Conservation (phyloP, 1,140 invertebrate species). For the Laupala kohalensis region DNA sequence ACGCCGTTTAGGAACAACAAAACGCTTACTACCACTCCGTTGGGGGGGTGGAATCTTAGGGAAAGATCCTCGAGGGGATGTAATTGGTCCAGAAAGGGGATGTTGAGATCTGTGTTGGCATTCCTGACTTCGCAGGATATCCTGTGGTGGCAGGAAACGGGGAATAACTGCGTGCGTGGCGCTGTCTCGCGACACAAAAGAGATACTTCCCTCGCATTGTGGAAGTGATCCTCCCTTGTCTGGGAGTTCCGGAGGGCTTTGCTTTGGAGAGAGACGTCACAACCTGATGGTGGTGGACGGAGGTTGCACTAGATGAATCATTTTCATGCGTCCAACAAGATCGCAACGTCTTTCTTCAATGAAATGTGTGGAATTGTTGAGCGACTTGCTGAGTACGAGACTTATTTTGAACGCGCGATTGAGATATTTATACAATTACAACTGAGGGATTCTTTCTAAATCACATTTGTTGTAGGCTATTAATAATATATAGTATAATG, state of each 20-base stretch:
- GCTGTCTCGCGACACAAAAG: not conserved
- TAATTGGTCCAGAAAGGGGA: not conserved
- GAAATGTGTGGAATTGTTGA: too few relatives aligned
- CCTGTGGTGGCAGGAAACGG: not conserved
- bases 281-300: not conserved
- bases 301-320: too few relatives aligned
- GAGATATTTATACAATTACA: too few relatives aligned
- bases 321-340: too few relatives aligned
- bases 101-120: not conserved
- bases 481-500: too few relatives aligned
- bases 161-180: not conserved
- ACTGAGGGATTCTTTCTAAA: too few relatives aligned
- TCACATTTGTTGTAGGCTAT: too few relatives aligned
- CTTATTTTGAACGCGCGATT: too few relatives aligned
- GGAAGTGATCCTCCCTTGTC: not conserved
- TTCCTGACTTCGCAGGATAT: not conserved
- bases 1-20: not conserved
- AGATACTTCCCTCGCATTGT: not conserved
- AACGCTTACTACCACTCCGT: too few relatives aligned
- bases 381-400: too few relatives aligned
- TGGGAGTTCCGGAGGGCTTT: not conserved
- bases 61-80: not conserved
- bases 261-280: not conserved
- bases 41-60: not conserved
- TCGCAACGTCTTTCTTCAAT: too few relatives aligned